These are phyloP conservation scores for Triplophysa dalaica DNA, from an alignment of 2,113 vertebrate genomes.

Conservation along the genomic window DNA sequence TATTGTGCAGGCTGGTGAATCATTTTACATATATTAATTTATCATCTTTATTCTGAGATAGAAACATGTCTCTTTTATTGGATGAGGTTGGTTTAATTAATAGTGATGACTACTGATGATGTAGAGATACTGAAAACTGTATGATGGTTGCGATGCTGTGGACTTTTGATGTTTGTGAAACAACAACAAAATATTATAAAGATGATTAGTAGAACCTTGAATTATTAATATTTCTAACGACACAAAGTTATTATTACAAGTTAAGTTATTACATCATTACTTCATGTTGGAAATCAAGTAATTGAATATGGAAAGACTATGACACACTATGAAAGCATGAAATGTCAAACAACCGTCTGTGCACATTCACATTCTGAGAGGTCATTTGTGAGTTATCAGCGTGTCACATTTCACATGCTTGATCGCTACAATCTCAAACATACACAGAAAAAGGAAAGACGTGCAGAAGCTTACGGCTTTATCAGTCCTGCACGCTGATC, in stretches of 20 bases:
- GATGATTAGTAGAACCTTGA: not conserved
- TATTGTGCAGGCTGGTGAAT: conserved; percentile 9
- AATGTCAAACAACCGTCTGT: not conserved
- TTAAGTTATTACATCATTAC: no score
- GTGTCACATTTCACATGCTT: conserved; percentile 32
- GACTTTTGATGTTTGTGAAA: no score
- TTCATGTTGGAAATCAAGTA: not conserved
- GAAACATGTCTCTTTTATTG: not conserved
- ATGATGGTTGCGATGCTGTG: no score
- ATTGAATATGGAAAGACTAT: not conserved
- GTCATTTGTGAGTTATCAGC: conserved; percentile 27
- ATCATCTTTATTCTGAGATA: not conserved
- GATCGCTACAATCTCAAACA: conserved; percentile 21
- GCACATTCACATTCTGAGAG: not conserved
- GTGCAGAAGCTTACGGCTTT: not conserved
- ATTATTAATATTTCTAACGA: not conserved
- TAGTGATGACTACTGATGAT: conserved; percentile 2
- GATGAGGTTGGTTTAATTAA: not conserved
- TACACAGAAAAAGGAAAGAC: conserved; percentile 56
- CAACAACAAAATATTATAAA: no score
- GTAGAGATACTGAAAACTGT: not conserved
- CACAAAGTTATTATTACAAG: not conserved
- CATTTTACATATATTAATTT: conserved; percentile 20
- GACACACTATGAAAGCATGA: not conserved
- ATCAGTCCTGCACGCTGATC: conserved; percentile 57